Conservation (phyloP, 2,113 vertebrate genomes). For the Xenopus borealis region DNA sequence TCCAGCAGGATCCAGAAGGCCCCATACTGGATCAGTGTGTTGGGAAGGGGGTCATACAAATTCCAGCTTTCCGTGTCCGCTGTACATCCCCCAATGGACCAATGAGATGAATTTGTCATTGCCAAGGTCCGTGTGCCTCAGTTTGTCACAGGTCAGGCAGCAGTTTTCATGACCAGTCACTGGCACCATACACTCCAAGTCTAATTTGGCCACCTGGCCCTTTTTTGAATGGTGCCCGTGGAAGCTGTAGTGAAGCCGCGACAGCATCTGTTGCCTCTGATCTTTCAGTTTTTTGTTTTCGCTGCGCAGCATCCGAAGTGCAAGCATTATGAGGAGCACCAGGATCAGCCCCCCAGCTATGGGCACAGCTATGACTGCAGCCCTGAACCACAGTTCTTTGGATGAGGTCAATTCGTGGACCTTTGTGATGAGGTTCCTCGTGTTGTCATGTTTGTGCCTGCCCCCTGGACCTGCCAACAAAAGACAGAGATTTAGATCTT, state of each 20-base stretch:
- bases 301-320: constrained; percentile 92
- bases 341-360: constrained; percentile 93
- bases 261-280: constrained; percentile 94
- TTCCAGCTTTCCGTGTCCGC: constrained; percentile 93
- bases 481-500: not conserved
- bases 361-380: constrained; percentile 93
- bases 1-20: constrained; percentile 81
- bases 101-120: constrained; percentile 87
- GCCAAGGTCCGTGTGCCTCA: constrained; percentile 86
- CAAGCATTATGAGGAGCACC: constrained; percentile 94
- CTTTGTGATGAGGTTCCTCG: constrained; percentile 86
- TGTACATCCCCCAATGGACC: constrained; percentile 98
- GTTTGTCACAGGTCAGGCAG: constrained; percentile 92
- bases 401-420: constrained; percentile 93
- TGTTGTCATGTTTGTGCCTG: constrained; percentile 76
- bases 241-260: constrained; percentile 95
- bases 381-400: constrained; percentile 95
- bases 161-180: constrained; percentile 95
- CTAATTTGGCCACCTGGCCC: constrained; percentile 90
- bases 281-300: constrained; percentile 92
- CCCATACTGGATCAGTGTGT: constrained; percentile 55
- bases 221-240: constrained; percentile 93
- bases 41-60: constrained; percentile 84
- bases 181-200: constrained; percentile 98
- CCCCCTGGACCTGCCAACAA: constrained; percentile 70